Evolutionary conservation across 2,888 invertebrate species (phyloP).

Genomic region (Galerucella nymphaeae): DNA sequence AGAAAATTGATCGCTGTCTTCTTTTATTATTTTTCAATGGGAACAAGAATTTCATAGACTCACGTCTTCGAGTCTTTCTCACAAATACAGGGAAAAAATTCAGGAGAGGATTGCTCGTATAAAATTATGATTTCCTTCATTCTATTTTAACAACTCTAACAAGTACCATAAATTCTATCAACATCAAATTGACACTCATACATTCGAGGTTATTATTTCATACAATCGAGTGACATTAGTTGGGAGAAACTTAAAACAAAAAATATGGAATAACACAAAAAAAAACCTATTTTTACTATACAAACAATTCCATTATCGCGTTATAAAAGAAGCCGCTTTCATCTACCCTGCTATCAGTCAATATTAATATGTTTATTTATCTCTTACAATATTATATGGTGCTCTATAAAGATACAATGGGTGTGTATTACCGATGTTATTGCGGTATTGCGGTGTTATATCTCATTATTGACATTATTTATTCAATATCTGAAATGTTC

Average conservation of each 20-base stretch:
- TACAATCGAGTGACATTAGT: not conserved
- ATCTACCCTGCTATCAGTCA: slow-evolving; percentile 6
- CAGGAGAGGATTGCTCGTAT: too few species aligned
- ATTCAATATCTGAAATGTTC: slow-evolving; percentile 10
- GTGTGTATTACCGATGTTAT: slow-evolving; percentile 2
- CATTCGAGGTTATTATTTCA: too few species aligned
- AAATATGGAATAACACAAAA: not conserved
- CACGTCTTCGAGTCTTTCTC: too few species aligned
- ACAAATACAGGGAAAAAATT: too few species aligned
- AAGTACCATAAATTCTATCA: too few species aligned
- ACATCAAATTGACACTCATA: too few species aligned
- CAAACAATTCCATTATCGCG: not conserved
- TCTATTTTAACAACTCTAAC: too few species aligned
- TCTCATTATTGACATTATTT: slow-evolving; percentile 7
- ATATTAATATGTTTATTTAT: slow-evolving; percentile 9
- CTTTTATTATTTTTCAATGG: not conserved
- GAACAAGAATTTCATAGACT: not conserved
- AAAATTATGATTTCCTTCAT: too few species aligned
- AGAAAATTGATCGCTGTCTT: not conserved
- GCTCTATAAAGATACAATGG: slow-evolving; percentile 7
- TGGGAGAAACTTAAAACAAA: not conserved
- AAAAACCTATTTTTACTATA: not conserved
- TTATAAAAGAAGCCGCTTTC: slow-evolving; percentile 1
- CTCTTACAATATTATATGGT: slow-evolving; percentile 9
- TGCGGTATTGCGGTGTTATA: not conserved